A percentile compares a stretch with the other conserved stretches of the same genome.
These are phyloP conservation scores for Zeus faber DNA, from an alignment of 2,113 vertebrate species.

Conservation along the genomic window DNA sequence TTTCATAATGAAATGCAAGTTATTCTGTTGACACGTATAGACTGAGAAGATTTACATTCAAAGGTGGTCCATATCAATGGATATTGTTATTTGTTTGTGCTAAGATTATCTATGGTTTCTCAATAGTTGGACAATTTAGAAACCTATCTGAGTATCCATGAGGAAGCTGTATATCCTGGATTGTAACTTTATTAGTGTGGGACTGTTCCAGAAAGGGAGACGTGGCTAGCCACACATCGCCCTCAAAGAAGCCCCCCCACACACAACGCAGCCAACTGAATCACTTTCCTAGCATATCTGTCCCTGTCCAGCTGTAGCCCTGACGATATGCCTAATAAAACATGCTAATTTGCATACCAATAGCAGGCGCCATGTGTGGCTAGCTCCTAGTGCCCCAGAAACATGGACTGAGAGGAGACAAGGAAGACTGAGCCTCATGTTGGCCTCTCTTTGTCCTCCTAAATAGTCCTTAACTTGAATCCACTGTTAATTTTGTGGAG, in stretches of 20 bases:
- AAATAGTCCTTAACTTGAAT: constrained; percentile 52
- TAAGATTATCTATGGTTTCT: not conserved
- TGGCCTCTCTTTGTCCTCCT: constrained; percentile 56
- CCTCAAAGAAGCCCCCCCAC: constrained; percentile 26
- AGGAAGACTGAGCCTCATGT: constrained; percentile 49
- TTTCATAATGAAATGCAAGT: constrained; percentile 33
- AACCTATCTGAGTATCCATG: constrained; percentile 12
- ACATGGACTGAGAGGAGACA: constrained; percentile 43
- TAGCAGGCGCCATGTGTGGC: constrained; percentile 73
- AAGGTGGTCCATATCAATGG: not conserved
- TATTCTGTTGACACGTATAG: constrained; percentile 31
- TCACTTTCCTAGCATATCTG: constrained; percentile 76
- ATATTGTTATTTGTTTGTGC: not conserved
- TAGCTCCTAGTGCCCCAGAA: constrained; percentile 58
- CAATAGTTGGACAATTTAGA: too few relatives aligned
- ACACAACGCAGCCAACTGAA: constrained; percentile 56
- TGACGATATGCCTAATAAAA: constrained; percentile 79
- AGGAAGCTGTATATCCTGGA: constrained; percentile 29
- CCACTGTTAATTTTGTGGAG: constrained; percentile 46
- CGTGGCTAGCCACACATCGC: constrained; percentile 38
- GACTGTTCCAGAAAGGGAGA: constrained; percentile 31
- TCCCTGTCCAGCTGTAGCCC: constrained; percentile 75
- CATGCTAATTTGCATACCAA: constrained; percentile 76
- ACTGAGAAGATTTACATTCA: too few relatives aligned
- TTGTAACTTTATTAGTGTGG: constrained; percentile 26